Evolutionary conservation across 2,113 vertebrate species (phyloP).

Genomic region (Microcebus jonahi): DNA sequence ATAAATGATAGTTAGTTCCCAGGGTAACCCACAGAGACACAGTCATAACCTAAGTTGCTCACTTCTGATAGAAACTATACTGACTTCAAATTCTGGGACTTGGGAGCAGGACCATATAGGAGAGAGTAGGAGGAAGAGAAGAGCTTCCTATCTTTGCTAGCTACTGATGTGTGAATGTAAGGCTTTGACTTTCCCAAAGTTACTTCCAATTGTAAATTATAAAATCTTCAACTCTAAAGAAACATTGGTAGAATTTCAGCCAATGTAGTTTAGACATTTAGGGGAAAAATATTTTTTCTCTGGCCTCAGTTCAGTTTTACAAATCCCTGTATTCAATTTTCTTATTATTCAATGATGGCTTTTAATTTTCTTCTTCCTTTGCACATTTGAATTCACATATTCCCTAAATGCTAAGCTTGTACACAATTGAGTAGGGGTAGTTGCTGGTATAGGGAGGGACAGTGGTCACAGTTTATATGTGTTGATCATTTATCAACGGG

Average conservation of each 20-base stretch:
- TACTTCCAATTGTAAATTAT: background rate
- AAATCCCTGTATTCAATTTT: constrained; percentile 23
- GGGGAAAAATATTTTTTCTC: background rate
- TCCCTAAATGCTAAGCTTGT: background rate
- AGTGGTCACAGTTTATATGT: background rate
- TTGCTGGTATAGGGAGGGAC: background rate
- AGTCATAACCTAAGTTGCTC: background rate
- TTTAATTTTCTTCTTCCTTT: background rate
- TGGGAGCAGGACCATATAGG: background rate
- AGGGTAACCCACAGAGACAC: background rate
- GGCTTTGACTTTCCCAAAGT: background rate
- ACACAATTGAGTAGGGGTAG: background rate
- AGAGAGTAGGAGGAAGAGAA: background rate
- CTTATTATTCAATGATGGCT: background rate
- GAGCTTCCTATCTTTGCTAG: background rate
- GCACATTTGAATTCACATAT: background rate
- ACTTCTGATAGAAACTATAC: background rate
- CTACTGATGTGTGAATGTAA: background rate
- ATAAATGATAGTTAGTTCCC: background rate
- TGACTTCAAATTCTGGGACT: background rate
- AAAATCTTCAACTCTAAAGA: background rate
- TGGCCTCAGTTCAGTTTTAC: background rate
- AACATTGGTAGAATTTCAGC: constrained; percentile 23
- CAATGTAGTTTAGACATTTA: background rate
- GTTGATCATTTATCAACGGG: background rate